phyloP scores from a whole-genome alignment of 1,140 invertebrate genomes.

The Arion vulgaris region DNA sequence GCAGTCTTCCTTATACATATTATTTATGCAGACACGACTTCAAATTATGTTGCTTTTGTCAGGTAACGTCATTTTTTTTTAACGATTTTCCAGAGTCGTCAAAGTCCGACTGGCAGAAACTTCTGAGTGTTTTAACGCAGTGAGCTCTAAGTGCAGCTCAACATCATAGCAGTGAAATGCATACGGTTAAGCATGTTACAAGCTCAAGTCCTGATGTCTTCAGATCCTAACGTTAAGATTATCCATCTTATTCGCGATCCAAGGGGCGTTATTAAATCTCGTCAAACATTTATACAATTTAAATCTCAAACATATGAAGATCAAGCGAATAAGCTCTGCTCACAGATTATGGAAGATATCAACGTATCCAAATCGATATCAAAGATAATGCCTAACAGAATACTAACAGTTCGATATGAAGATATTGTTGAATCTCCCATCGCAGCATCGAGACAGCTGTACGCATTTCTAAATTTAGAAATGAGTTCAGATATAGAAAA shows the following conservation, averaged over 20 bases:
- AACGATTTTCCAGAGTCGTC: too few relatives aligned
- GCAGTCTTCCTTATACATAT: too few relatives aligned
- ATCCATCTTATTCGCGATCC: conserved; percentile 50
- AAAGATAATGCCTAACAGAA: conserved; percentile 17
- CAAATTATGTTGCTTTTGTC: too few relatives aligned
- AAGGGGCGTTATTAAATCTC: conserved; percentile 16
- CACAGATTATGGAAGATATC: conserved; percentile 15
- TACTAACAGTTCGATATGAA: conserved; percentile 43
- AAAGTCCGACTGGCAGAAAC: too few relatives aligned
- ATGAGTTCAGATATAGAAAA: neutral
- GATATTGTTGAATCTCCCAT: conserved; percentile 35
- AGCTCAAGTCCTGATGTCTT: neutral
- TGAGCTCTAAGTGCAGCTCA: neutral
- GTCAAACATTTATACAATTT: neutral
- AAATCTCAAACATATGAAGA: neutral
- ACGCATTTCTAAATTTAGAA: conserved; percentile 28
- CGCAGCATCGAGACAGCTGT: conserved; percentile 20
- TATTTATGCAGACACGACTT: too few relatives aligned
- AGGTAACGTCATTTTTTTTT: too few relatives aligned
- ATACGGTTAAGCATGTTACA: conserved; percentile 10
- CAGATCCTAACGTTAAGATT: conserved; percentile 15
- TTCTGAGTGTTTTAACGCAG: neutral
- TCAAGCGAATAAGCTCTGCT: conserved; percentile 13
- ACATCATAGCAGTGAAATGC: neutral
- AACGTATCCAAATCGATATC: neutral